These are phyloP conservation scores for Donacobius atricapilla DNA, from an alignment of 2,113 vertebrate genomes.

Conservation along the genomic window DNA sequence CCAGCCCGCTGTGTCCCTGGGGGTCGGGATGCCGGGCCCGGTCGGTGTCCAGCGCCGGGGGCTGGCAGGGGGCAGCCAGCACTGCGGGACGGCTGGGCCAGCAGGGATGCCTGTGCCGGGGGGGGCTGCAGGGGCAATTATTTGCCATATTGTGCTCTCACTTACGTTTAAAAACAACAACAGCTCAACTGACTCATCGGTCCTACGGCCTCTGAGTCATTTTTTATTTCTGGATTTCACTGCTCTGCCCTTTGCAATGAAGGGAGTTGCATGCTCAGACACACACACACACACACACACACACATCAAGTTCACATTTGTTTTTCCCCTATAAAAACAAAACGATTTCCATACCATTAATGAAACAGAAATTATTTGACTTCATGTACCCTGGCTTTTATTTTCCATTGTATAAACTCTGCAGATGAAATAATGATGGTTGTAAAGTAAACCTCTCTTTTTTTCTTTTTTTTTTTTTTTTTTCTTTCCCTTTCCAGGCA, in stretches of 20 bases:
- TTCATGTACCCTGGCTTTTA: not conserved
- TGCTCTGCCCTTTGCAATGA: constrained; percentile 58
- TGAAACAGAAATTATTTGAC: constrained; percentile 43
- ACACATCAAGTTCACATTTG: constrained; percentile 38
- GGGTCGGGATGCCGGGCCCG: not conserved
- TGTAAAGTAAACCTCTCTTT: constrained; percentile 39
- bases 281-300: not conserved
- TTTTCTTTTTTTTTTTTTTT: not conserved
- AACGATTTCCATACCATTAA: constrained; percentile 61
- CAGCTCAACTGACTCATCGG: constrained; percentile 63
- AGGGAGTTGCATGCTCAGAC: not conserved
- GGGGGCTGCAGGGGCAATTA: not conserved
- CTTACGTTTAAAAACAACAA: constrained; percentile 54
- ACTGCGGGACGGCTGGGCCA: not conserved
- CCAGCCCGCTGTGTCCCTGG: not conserved
- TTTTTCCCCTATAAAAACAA: constrained; percentile 55
- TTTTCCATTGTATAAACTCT: constrained; percentile 58
- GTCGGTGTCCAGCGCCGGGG: accelerated
- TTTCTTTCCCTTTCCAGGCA: constrained; percentile 35
- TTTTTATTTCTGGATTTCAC: constrained; percentile 64
- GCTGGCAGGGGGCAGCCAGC: not conserved
- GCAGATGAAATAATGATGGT: constrained; percentile 47
- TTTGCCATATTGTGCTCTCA: constrained; percentile 9
- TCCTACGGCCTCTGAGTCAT: constrained; percentile 64
- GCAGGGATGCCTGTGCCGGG: accelerated